Conservation (phyloP, 1,140 invertebrate genomes). For the Cotesia typhae region DNA sequence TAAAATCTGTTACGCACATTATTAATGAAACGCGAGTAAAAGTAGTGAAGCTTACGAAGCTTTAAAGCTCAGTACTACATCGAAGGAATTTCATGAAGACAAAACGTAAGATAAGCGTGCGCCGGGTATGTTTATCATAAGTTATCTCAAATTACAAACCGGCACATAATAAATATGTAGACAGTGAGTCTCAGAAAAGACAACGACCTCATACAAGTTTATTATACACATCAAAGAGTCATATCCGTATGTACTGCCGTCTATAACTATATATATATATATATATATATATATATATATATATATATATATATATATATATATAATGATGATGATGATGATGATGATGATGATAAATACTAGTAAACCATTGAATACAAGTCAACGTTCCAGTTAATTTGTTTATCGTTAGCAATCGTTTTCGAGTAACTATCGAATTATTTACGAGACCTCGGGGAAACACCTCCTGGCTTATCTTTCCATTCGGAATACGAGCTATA, state of each 20-base stretch:
- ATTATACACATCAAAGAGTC: neutral
- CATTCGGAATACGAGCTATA: no score
- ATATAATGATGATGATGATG: no score
- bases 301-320: neutral
- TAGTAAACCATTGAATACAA: neutral
- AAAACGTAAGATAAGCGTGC: constrained; percentile 13
- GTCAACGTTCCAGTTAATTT: constrained; percentile 10
- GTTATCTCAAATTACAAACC: constrained; percentile 18
- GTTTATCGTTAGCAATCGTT: constrained; percentile 14
- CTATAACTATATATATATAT: neutral
- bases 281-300: neutral
- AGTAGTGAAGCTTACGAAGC: neutral
- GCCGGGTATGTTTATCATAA: neutral
- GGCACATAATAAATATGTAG: constrained; percentile 6
- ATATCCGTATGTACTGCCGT: neutral
- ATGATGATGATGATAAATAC: neutral
- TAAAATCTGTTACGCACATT: neutral
- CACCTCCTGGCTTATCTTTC: constrained; percentile 22
- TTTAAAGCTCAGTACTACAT: neutral
- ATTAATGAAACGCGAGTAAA: neutral
- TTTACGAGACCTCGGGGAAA: constrained; percentile 27
- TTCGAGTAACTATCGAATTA: constrained; percentile 3
- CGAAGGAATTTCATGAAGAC: constrained; percentile 26
- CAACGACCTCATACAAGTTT: constrained; percentile 19
- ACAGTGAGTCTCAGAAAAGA: constrained; percentile 15